Conservation (phyloP, 2,888 invertebrate species). For the Acanthopleura granulata region DNA sequence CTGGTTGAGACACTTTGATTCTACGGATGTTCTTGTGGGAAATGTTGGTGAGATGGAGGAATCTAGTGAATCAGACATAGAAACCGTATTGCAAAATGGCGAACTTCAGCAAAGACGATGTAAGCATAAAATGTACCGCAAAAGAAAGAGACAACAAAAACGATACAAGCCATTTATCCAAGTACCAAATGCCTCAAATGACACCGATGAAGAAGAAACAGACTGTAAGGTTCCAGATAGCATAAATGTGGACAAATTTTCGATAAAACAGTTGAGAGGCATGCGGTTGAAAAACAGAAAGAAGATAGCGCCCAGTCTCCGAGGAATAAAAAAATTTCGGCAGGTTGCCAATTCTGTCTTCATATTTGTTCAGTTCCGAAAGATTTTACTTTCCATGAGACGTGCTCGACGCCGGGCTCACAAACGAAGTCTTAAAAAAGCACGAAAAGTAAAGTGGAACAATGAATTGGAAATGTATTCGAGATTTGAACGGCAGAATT, state of each 20-base stretch:
- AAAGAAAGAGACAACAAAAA: constrained; percentile 19
- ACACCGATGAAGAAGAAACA: constrained; percentile 8
- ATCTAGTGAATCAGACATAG: constrained; percentile 14
- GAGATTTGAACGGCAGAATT: neutral
- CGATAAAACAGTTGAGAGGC: constrained; percentile 22
- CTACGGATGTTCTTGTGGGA: constrained; percentile 14
- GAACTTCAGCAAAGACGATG: constrained; percentile 14
- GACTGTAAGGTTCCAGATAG: neutral
- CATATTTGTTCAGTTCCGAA: constrained; percentile 14
- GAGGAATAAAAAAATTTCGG: constrained; percentile 19
- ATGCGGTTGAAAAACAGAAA: constrained; percentile 21
- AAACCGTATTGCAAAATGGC: constrained; percentile 18
- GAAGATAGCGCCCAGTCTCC: neutral
- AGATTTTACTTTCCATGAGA: neutral
- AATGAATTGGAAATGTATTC: constrained; percentile 8
- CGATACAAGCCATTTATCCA: constrained; percentile 15
- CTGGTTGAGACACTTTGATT: neutral
- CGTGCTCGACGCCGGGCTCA: neutral
- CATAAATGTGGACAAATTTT: neutral
- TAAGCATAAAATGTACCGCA: constrained; percentile 22
- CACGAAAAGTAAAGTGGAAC: constrained; percentile 2
- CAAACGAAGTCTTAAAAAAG: neutral
- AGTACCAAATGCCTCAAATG: neutral
- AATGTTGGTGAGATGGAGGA: neutral
- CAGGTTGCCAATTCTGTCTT: constrained; percentile 20